phyloP scores from a whole-genome alignment of 2,113 vertebrate genomes.

The Rhinoptilus africanus region DNA sequence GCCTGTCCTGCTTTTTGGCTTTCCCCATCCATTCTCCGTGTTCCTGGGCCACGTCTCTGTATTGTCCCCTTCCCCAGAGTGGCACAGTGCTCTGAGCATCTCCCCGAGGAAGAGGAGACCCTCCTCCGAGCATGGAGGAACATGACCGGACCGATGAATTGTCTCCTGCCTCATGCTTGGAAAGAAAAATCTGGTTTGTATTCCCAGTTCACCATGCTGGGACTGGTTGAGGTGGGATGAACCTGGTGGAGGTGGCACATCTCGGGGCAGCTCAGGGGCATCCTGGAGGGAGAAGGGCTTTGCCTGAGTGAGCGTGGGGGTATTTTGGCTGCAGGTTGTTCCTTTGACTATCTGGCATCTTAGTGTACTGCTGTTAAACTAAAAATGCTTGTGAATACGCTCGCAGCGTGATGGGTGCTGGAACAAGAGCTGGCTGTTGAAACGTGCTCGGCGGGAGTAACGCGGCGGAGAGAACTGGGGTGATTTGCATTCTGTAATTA shows the following conservation, averaged over 20 bases:
- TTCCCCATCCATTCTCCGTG: neutral
- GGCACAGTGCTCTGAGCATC: neutral
- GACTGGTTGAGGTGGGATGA: neutral
- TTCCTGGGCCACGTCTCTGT: fast-evolving
- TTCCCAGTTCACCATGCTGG: neutral
- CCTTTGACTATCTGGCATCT: neutral
- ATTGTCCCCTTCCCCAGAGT: neutral
- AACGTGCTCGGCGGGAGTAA: neutral
- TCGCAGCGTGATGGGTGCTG: neutral
- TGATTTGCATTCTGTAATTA: neutral
- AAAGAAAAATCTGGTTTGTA: neutral
- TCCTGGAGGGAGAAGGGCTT: neutral
- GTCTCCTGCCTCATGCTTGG: neutral
- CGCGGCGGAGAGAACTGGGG: neutral
- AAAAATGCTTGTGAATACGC: too few relatives aligned
- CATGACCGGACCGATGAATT: neutral
- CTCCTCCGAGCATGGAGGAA: neutral
- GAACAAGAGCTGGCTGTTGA: neutral
- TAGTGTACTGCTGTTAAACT: neutral
- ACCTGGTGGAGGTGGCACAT: neutral
- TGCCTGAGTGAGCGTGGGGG: fast-evolving
- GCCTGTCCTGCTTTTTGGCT: neutral
- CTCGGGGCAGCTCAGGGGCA: neutral
- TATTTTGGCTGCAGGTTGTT: neutral
- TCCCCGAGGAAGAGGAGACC: neutral